These are phyloP conservation scores for Andrena hattorfiana DNA, from an alignment of 2,888 invertebrate genomes.

Conservation along the genomic window DNA sequence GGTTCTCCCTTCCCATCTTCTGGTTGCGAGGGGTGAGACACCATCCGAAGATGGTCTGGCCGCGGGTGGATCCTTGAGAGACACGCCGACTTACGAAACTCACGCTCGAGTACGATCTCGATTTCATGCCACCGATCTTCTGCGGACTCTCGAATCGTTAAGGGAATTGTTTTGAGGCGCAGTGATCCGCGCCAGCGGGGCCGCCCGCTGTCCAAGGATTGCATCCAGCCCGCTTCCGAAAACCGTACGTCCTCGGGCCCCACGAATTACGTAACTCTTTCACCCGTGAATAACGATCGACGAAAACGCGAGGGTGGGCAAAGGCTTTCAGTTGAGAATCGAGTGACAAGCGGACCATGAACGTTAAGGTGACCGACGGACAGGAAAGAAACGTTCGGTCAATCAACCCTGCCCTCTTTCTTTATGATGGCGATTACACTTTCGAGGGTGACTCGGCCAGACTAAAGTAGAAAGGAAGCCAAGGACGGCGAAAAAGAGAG, in stretches of 20 bases:
- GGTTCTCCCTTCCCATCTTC: conserved; percentile 25
- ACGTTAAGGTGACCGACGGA: conserved; percentile 6
- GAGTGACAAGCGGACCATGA: conserved; percentile 20
- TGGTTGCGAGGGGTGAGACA: conserved; percentile 28
- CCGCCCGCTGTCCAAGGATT: not conserved
- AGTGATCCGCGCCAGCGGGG: not conserved
- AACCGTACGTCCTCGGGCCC: not conserved
- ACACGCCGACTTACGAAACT: conserved; percentile 49
- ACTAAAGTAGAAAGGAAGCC: conserved; percentile 24
- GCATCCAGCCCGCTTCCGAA: not conserved
- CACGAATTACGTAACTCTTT: conserved; percentile 12
- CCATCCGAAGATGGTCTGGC: conserved; percentile 28
- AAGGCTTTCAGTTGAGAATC: not conserved
- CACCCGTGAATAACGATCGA: conserved; percentile 20
- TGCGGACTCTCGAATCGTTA: conserved; percentile 7
- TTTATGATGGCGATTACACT: conserved; percentile 54
- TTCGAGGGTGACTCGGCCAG: conserved; percentile 32
- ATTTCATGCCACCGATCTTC: conserved; percentile 6
- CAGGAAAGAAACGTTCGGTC: conserved; percentile 54
- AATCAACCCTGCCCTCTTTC: conserved; percentile 52
- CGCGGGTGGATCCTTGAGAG: conserved; percentile 52
- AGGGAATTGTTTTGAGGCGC: not conserved
- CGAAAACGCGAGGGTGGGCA: not conserved
- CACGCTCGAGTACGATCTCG: conserved; percentile 37
- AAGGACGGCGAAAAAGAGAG: conserved; percentile 2